Evolutionary conservation across 1,140 invertebrate genomes (phyloP), one percentile per base, ranked within the genome.

Genomic region (Cyphomyrmex costatus): DNA sequence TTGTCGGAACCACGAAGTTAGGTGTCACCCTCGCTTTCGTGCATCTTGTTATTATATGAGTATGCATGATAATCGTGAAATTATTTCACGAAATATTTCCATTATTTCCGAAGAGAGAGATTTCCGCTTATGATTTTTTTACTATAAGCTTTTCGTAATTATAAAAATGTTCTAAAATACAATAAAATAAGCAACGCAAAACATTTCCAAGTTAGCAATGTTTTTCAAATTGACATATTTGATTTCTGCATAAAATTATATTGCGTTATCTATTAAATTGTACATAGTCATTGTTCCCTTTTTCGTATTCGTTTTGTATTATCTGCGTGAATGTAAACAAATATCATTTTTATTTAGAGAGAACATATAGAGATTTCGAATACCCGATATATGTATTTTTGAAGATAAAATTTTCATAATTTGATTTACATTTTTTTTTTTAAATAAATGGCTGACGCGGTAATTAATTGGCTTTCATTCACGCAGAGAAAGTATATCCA

Each of bases 1-100:
- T 82, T 82, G 36, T 60, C 66, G 27, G 30, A 14, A 82, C 53
- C 53, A 24, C 36, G 36, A 82, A 60, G 36, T 19, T 10, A 19
- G 4, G 3, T 82, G 79, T 73, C 66, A 73, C 60, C 27, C 24
- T 60, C 36, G 51, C 36, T 46, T 56, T 79, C 27, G 6, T 56
- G 61, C 46, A 53, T 19, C 14, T 30, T 30, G 70, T 82, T 82
- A 71, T 82, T 73, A 46, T 5, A 33, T 4, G 16, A 21, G 7
- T 60, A 27, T n/a, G 63, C 21, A 46, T 42, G 78, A 71, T 82
- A 73, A 82, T 71, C 65, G 51, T 30, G 12, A 30, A 82, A 60
- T 60, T 21, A 80, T 82, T 82, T 16, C 21, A 56, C 49, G 61
- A 21, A 27, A 36, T 65, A 49, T 16, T 30, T 21, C 10, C 1